These are phyloP conservation scores for Phrynocephalus guinanensis DNA, from an alignment of 2,797 vertebrate species.

Conservation along the genomic window DNA sequence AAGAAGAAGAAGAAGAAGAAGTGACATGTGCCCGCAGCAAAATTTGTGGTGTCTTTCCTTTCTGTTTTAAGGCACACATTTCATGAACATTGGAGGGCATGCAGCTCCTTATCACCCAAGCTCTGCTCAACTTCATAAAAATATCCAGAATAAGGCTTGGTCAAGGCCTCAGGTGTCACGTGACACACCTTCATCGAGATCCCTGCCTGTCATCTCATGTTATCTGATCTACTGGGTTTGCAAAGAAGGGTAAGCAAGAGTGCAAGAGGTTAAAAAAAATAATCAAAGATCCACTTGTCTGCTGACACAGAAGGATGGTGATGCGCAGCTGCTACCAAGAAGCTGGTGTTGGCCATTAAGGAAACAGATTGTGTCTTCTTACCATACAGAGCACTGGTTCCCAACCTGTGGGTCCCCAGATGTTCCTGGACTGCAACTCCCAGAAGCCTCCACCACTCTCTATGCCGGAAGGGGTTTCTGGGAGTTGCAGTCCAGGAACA, in stretches of 20 bases:
- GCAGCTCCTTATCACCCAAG: not conserved
- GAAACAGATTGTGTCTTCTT: not conserved
- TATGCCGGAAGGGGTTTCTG: too few relatives aligned
- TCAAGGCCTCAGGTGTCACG: not conserved
- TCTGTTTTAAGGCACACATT: not conserved
- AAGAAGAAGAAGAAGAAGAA: too few relatives aligned
- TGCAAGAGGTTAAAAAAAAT: too few relatives aligned
- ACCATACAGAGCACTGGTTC: too few relatives aligned
- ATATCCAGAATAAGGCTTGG: not conserved
- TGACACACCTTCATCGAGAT: not conserved
- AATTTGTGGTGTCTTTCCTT: not conserved
- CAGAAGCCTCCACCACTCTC: too few relatives aligned
- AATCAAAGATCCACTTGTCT: not conserved
- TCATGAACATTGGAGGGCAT: too few relatives aligned
- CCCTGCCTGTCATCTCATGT: too few relatives aligned
- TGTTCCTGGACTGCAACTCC: too few relatives aligned
- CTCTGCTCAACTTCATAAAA: not conserved
- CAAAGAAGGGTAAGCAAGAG: not conserved
- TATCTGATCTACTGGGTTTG: not conserved
- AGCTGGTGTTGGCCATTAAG: not conserved
- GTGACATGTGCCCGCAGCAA: not conserved
- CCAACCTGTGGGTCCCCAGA: too few relatives aligned
- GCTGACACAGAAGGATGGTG: not conserved
- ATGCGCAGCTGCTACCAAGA: not conserved
- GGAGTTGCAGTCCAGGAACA: too few relatives aligned